Base-by-base conservation (phyloP, 2,797 vertebrate genomes). In the Phoebastria nigripes region DNA sequence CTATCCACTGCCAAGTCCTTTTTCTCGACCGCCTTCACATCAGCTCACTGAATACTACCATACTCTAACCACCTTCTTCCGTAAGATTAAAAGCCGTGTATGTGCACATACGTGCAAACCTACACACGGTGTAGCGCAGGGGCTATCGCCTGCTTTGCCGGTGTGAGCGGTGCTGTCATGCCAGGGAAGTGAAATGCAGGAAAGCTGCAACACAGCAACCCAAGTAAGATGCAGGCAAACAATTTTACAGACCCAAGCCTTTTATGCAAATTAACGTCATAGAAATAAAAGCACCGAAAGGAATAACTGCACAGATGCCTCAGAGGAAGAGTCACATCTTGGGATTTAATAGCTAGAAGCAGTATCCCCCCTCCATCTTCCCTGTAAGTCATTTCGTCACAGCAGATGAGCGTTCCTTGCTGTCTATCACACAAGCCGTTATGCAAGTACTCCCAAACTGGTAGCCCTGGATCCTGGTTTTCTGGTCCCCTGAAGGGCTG, bases 41-140 rank as follows among this genome's bases (percentile, higher is more conserved):
- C 44, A 41, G 54, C 54, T 69, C 67, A 31, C 19, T 21, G 41
- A 85, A 63, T 8, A 24, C 42, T 24, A 56, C 26, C 33, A 19
- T 13, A 49, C 26, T 18, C 47, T 25, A 49, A 24, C 42, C 71
- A 71, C 2, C 29, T 10, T 25, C 35, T 70, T 18, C 56, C 25
- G 11, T 11, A 22, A 24, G 12, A 18, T 10, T 17, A 4, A 73
- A 20, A 1, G 3, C 25, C 3, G 2, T 0, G 1, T 15, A 15
- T 0, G 1, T 2, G 24, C 2, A 0, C 21, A 3, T 6, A 31
- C 16, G 8, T 1, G 9, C 69, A 70, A 35, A 11, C 26, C 37
- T 20, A 3, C 46, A 20, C 17, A 2, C 0, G n/a, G 8, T 22
- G 8, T 1, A 37, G 24, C 8, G 1, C 1, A 11, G 71, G 17